Evolutionary conservation across 2,888 invertebrate genomes (phyloP), one percentile per base, ranked within the genome.

Genomic region (Eretmocerus hayati): DNA sequence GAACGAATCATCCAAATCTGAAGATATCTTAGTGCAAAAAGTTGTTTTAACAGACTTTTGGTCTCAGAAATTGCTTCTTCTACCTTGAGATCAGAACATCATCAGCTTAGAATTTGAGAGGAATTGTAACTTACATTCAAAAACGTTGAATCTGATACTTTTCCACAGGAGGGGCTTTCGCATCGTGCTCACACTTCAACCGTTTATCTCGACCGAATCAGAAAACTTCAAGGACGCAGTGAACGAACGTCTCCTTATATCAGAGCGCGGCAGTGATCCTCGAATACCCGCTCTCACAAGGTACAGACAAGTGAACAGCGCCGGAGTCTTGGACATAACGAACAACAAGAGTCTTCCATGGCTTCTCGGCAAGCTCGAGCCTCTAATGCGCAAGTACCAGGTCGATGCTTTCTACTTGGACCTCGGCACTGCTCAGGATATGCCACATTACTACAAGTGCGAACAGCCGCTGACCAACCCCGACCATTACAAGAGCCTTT

Each of bases 201-300:
- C 94, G 0, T 94, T 90, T 65, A 84, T 93, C 26, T 86, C 87
- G 43, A 89, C 90, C 0, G 89, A 90, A 61, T 90, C 92, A 56
- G 73, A 74, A 2, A 89, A 86, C 61, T 93, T 92, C 64, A 83
- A 82, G 44, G 84, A 88, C 59, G 85, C 89, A 1, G 87, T 91
- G 1, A 77, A 81, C 42, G 81, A 81, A 46, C 77, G 84, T 46
- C 65, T 90, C n/a, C 70, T 91, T 3, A 81, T 90, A 35, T 84
- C 84, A n/a, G 90, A 90, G 63, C 76, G 88, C 18, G 82, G 82
- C 49, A 85, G 85, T 56, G 87, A 88, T 59, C 77, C 83, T 48
- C 77, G 84, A 56, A 87, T 90, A 43, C 91, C 91, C 4, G 89
- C 90, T 0, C 68, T 92, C 18, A 87, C 90, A 0, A 60, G 68